Conservation (phyloP, 2,113 vertebrate genomes). For the Forbesichthys papilliferus region DNA sequence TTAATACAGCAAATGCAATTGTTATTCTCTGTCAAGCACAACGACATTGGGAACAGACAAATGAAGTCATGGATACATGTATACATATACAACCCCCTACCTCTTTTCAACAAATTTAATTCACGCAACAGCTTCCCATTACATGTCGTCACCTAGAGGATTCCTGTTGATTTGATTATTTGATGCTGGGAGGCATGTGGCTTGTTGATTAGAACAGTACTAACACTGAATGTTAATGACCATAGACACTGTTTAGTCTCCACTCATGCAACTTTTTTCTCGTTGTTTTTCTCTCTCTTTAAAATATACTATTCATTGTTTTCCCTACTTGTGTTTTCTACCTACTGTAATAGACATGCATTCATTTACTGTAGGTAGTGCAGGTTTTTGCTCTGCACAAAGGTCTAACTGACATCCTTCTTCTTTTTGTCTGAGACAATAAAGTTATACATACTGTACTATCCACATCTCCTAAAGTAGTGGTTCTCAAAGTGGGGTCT, state of each 20-base stretch:
- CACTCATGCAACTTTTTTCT: slow-evolving; percentile 1
- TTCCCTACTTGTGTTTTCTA: not conserved
- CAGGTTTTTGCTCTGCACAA: too few relatives aligned
- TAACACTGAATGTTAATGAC: slow-evolving; percentile 74
- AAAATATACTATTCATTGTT: not conserved
- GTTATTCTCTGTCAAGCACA: slow-evolving; percentile 6
- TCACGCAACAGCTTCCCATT: slow-evolving; percentile 62
- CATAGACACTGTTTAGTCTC: slow-evolving; percentile 44
- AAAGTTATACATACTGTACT: too few relatives aligned
- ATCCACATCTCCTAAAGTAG: too few relatives aligned
- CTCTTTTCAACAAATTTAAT: slow-evolving; percentile 60
- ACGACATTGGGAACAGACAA: slow-evolving; percentile 12
- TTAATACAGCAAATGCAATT: not conserved
- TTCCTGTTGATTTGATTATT: slow-evolving; percentile 75
- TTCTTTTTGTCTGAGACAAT: not conserved
- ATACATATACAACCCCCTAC: not conserved
- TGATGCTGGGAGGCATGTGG: slow-evolving; percentile 71
- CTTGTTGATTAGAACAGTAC: slow-evolving; percentile 76
- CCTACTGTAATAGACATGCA: too few relatives aligned
- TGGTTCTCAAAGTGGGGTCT: too few relatives aligned
- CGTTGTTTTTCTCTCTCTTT: not conserved
- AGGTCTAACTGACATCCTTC: not conserved
- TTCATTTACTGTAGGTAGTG: too few relatives aligned
- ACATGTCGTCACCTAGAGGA: slow-evolving; percentile 74
- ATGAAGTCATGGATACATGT: slow-evolving; percentile 41